A percentile compares a stretch with the other conserved stretches of the same genome.
Evolutionary conservation across 2,888 invertebrate species (phyloP).

Genomic region (Callosobruchus maculatus): DNA sequence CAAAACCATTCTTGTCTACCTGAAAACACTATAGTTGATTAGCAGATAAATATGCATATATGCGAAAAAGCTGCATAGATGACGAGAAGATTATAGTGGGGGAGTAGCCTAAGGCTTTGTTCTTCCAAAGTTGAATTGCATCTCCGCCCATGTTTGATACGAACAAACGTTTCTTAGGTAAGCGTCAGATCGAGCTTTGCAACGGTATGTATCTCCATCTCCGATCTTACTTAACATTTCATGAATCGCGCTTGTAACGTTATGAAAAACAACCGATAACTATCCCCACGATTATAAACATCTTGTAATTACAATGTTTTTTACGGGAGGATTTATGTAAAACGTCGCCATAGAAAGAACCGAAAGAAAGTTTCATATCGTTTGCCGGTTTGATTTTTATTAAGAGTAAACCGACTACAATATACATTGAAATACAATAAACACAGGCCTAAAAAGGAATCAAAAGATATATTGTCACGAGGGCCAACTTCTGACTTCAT

Average conservation of each 20-base stretch:
- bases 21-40: too few relatives aligned
- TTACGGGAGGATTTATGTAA: background rate
- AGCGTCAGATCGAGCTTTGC: conserved; percentile 7
- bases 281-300: conserved; percentile 5
- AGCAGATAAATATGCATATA: background rate
- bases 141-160: background rate
- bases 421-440: too few relatives aligned
- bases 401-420: too few relatives aligned
- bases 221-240: conserved; percentile 14
- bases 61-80: background rate
- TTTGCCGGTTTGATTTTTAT: background rate
- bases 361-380: background rate
- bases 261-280: conserved; percentile 12
- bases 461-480: too few relatives aligned
- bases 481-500: too few relatives aligned
- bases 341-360: background rate
- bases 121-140: background rate
- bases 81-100: background rate
- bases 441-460: too few relatives aligned
- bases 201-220: conserved; percentile 2
- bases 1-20: too few relatives aligned
- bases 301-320: conserved; percentile 6
- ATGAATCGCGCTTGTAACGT: conserved; percentile 10
- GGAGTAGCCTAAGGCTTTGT: background rate
- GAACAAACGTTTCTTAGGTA: conserved; percentile 12